Conservation (phyloP, 2,113 vertebrate species). For the Oophaga pumilio region DNA sequence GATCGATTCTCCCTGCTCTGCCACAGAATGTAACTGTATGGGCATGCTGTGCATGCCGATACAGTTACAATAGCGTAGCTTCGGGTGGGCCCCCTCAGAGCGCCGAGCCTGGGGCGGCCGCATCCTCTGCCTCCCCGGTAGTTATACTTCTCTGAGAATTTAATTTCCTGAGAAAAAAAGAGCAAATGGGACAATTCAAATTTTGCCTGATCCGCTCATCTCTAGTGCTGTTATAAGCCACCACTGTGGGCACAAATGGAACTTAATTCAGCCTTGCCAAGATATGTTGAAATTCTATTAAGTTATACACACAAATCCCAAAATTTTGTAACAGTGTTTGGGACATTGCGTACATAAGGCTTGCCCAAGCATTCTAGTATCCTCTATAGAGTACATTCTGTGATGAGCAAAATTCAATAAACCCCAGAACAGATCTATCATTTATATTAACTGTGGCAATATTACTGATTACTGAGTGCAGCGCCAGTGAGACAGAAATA, state of each 20-base stretch:
- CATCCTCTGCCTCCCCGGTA: too few relatives aligned
- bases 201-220: too few relatives aligned
- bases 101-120: too few relatives aligned
- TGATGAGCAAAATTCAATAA: slow-evolving; percentile 70
- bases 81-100: too few relatives aligned
- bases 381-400: background rate
- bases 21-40: too few relatives aligned
- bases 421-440: slow-evolving; percentile 65
- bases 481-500: slow-evolving; percentile 62
- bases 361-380: slow-evolving; percentile 50
- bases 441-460: slow-evolving; percentile 75
- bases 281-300: background rate
- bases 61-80: too few relatives aligned
- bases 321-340: background rate
- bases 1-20: too few relatives aligned
- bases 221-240: too few relatives aligned
- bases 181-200: too few relatives aligned
- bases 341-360: slow-evolving; percentile 34
- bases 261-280: background rate
- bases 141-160: too few relatives aligned
- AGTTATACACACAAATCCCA: background rate
- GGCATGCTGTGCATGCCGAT: too few relatives aligned
- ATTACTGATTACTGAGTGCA: slow-evolving; percentile 68
- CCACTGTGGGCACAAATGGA: background rate
- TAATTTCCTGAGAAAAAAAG: too few relatives aligned